Base-by-base conservation (phyloP, 2,113 vertebrate genomes). In the Brachypodius melanocephalos region DNA sequence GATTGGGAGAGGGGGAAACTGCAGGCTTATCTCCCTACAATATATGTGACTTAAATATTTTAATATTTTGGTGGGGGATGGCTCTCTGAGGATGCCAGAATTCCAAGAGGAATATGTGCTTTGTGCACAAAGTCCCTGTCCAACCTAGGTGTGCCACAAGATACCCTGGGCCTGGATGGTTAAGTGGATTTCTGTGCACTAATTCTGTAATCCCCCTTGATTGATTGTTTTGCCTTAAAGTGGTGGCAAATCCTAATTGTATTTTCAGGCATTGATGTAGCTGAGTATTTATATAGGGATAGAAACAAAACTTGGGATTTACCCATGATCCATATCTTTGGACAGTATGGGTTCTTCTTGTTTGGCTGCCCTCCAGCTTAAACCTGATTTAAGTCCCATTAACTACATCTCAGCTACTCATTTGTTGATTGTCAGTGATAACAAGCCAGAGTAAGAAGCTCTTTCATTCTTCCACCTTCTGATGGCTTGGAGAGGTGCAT, bases 181-280 rank as follows among this genome's bases (percentile, higher is more conserved):
- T 95, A 91, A 93, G 87, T 14, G 85, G 93, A 87, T 95, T 95
- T 66, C 58, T 43, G 8, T 49, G 24, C 32, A 19, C 85, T 93
- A 93, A 90, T 68, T 88, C 67, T 80, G 11, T 96, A 96, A 96
- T 96, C 87, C 34, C 38, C 38, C 58, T 69, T 91, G 81, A 89
- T 85, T 62, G 93, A 88, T 90, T 96, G 90, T 95, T 95, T 95
- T 93, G 59, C 48, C 21, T 81, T 90, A 73, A 77, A 87, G 92
- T 52, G 57, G 26, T 81, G 68, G 57, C 65, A 93, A 68, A 89
- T 88, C 95, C 95, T 95, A 94, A 92, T 93, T 92, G 88, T 61
- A 63, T 95, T 84, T 91, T 80, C 68, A 67, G 75, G 59, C 46
- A 48, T 24, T 67, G 68, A 86, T 77, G 59, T n/a, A 62, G 88